A percentile compares a stretch with the other conserved stretches of the same genome.
These are phyloP conservation scores for Dipodomys merriami DNA, from an alignment of 2,113 vertebrate genomes.

Conservation along the genomic window DNA sequence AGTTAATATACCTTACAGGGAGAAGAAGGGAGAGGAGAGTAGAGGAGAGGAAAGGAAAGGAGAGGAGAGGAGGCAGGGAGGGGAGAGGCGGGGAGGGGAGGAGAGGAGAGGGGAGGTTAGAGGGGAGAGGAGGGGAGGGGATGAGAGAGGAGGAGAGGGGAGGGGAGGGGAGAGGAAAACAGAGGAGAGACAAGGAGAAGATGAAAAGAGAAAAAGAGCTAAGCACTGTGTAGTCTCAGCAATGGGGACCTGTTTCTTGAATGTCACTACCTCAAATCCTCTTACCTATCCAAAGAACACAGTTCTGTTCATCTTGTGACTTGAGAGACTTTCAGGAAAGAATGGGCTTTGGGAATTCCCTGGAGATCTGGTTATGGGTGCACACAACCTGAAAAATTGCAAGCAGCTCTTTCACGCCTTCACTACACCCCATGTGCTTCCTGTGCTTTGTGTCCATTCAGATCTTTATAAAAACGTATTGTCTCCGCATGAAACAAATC, in stretches of 20 bases:
- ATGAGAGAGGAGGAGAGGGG: no score
- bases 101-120: no score
- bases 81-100: no score
- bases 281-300: not conserved
- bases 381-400: no score
- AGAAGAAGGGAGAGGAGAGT: no score
- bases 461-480: not conserved
- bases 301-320: not conserved
- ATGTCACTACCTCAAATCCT: not conserved
- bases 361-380: no score
- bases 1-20: no score
- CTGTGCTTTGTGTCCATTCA: not conserved
- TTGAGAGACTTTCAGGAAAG: not conserved
- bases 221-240: not conserved
- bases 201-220: not conserved
- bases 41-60: no score
- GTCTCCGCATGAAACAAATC: constrained; percentile 5
- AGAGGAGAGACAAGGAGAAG: no score
- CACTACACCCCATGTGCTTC: not conserved
- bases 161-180: no score
- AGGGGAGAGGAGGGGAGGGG: no score
- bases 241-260: not conserved
- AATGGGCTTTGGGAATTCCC: not conserved
- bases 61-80: no score
- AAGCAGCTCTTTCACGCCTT: not conserved